Evolutionary conservation across 2,113 vertebrate genomes (phyloP).

Genomic region (Lycocorax pyrrhopterus): DNA sequence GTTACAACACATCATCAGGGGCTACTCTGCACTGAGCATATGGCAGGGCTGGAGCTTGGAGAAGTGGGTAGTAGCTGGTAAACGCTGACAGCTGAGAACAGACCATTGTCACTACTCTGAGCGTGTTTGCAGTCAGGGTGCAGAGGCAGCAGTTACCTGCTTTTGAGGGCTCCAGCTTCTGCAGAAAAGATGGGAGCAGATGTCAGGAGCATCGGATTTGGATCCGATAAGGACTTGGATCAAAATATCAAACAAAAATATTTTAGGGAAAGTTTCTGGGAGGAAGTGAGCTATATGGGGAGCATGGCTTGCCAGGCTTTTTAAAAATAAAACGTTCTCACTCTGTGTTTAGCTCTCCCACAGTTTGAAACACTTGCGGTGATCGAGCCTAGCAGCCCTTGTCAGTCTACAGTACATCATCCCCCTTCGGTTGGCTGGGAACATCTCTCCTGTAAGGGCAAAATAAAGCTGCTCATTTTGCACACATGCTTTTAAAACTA

Average conservation of each 20-base stretch:
- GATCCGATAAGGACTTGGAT: conserved; percentile 50
- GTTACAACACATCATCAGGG: conserved; percentile 20
- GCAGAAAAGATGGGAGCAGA: conserved; percentile 31
- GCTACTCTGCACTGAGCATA: conserved; percentile 9
- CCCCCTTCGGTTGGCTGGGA: conserved; percentile 16
- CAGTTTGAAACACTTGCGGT: conserved; percentile 49
- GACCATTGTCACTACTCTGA: not conserved
- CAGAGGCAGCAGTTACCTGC: conserved; percentile 33
- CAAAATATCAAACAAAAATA: conserved; percentile 64
- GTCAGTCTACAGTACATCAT: conserved; percentile 60
- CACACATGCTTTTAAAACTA: conserved; percentile 35
- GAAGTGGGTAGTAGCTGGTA: conserved; percentile 9
- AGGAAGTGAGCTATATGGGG: conserved; percentile 58
- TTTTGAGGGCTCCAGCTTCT: not conserved
- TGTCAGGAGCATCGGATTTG: conserved; percentile 35
- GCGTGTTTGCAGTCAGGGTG: not conserved
- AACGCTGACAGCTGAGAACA: not conserved
- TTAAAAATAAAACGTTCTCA: conserved; percentile 64
- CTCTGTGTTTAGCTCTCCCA: conserved; percentile 51
- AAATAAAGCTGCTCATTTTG: conserved; percentile 53
- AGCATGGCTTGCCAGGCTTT: conserved; percentile 60
- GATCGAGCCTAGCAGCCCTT: conserved; percentile 55
- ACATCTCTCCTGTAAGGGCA: conserved; percentile 56
- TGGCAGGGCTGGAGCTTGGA: not conserved
- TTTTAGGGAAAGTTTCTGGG: conserved; percentile 62